Percentiles rank a stretch among this genome's conserved stretches.
Evolutionary conservation across 2,888 invertebrate genomes (phyloP).

Genomic region (Copidosoma aretas): DNA sequence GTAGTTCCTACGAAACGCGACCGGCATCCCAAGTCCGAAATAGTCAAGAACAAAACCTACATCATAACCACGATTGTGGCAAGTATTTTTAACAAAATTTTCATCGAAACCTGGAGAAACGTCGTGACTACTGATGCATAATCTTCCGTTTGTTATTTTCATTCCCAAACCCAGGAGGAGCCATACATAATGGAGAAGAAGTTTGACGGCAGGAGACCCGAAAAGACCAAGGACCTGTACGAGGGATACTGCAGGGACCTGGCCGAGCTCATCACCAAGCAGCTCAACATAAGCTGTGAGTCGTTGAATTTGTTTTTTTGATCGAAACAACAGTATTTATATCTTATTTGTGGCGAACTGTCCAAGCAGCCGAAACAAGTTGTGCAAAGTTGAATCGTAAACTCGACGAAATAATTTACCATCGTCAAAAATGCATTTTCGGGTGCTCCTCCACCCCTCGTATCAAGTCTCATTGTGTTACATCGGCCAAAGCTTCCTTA

Average conservation of each 20-base stretch:
- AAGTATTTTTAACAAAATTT: conserved; percentile 52
- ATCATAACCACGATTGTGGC: conserved; percentile 84
- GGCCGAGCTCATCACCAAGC: conserved; percentile 80
- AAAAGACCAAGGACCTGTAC: conserved; percentile 74
- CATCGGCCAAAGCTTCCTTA: too few species aligned
- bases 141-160: not conserved
- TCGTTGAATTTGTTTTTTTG: conserved; percentile 45
- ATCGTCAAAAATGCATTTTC: too few species aligned
- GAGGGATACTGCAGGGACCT: conserved; percentile 94
- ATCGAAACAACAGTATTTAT: too few species aligned
- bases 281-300: conserved; percentile 86
- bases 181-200: conserved; percentile 84
- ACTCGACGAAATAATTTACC: too few species aligned
- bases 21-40: conserved; percentile 73
- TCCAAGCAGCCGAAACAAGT: too few species aligned
- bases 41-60: conserved; percentile 84
- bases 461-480: too few species aligned
- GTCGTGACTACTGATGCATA: not conserved
- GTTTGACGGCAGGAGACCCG: conserved; percentile 69
- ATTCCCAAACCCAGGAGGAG: conserved; percentile 70
- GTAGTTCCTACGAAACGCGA: conserved; percentile 79
- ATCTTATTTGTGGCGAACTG: too few species aligned
- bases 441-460: too few species aligned
- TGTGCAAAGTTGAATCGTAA: too few species aligned
- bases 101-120: not conserved